These are phyloP conservation scores for Brachypalpus laphriformis DNA, from an alignment of 2,888 invertebrate species.

Conservation along the genomic window DNA sequence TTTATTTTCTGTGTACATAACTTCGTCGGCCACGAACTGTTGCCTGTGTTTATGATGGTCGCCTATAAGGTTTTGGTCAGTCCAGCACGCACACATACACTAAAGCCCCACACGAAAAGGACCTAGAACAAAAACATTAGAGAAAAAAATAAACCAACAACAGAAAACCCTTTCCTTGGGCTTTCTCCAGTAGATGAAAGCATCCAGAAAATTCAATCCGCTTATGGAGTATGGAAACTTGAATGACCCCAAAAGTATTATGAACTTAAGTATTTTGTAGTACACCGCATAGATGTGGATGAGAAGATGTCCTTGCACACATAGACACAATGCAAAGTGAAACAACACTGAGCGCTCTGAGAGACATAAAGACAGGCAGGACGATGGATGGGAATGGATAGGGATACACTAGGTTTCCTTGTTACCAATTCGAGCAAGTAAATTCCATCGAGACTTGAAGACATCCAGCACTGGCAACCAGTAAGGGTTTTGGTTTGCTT, in stretches of 20 bases:
- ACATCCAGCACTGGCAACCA: slow-evolving; percentile 29
- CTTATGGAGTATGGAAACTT: slow-evolving; percentile 70
- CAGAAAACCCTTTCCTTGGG: slow-evolving; percentile 48
- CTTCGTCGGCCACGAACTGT: slow-evolving; percentile 52
- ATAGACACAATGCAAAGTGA: slow-evolving; percentile 58
- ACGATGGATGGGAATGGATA: slow-evolving; percentile 34
- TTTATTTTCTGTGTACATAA: slow-evolving; percentile 57
- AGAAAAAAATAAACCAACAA: neutral
- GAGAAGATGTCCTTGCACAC: slow-evolving; percentile 38
- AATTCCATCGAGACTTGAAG: slow-evolving; percentile 68
- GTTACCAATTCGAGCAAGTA: slow-evolving; percentile 53
- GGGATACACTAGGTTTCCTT: slow-evolving; percentile 27
- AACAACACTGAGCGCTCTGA: slow-evolving; percentile 28
- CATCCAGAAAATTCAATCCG: slow-evolving; percentile 74
- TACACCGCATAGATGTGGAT: slow-evolving; percentile 63
- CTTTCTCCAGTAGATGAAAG: slow-evolving; percentile 63
- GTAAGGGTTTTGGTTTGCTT: neutral
- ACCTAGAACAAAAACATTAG: neutral
- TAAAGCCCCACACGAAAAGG: neutral
- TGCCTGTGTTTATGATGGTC: slow-evolving; percentile 21
- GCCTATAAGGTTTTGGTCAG: slow-evolving; percentile 37
- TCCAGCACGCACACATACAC: slow-evolving; percentile 23
- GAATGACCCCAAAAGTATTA: slow-evolving; percentile 74
- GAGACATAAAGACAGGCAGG: slow-evolving; percentile 42
- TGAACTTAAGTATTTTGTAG: slow-evolving; percentile 73